phyloP scores from a whole-genome alignment of 2,113 vertebrate genomes.

The Rhinogobius similis region DNA sequence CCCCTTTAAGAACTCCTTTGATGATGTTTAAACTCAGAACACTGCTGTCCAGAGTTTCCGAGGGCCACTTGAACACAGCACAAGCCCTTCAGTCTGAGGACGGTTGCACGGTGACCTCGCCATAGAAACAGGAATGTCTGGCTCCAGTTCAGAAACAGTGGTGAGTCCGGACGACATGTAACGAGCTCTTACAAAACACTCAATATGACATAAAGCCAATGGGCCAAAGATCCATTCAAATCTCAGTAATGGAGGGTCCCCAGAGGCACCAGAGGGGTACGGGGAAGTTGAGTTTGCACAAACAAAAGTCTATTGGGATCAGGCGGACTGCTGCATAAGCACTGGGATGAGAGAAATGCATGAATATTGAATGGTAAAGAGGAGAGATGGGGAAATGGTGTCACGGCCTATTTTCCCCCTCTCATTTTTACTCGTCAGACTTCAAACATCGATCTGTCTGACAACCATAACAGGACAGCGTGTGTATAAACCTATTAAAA shows the following conservation, averaged over 20 bases:
- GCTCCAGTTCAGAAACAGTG: slow-evolving; percentile 52
- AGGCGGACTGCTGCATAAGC: slow-evolving; percentile 18
- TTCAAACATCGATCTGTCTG: not conserved
- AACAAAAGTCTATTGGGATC: slow-evolving; percentile 21
- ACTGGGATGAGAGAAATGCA: slow-evolving; percentile 30
- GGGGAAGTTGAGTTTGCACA: slow-evolving; percentile 26
- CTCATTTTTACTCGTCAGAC: not conserved
- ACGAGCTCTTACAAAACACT: slow-evolving; percentile 38
- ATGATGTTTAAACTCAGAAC: not conserved
- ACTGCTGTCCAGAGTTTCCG: not conserved
- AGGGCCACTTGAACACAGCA: slow-evolving; percentile 18
- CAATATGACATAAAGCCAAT: slow-evolving; percentile 22
- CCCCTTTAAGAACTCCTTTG: not conserved
- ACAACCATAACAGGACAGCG: not conserved
- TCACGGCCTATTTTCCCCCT: slow-evolving; percentile 26
- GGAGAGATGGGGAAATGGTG: slow-evolving; percentile 18
- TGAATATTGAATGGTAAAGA: slow-evolving; percentile 35
- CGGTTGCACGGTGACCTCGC: slow-evolving; percentile 41
- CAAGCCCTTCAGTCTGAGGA: slow-evolving; percentile 33
- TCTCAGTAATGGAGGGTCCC: slow-evolving; percentile 30
- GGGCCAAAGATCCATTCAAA: slow-evolving; percentile 10
- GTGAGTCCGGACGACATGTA: slow-evolving; percentile 31
- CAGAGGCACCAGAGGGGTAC: slow-evolving; percentile 8
- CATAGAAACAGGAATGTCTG: slow-evolving; percentile 60
- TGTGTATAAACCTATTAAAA: not conserved